Conservation (phyloP, 2,888 invertebrate genomes). For the Dicycla oo region DNA sequence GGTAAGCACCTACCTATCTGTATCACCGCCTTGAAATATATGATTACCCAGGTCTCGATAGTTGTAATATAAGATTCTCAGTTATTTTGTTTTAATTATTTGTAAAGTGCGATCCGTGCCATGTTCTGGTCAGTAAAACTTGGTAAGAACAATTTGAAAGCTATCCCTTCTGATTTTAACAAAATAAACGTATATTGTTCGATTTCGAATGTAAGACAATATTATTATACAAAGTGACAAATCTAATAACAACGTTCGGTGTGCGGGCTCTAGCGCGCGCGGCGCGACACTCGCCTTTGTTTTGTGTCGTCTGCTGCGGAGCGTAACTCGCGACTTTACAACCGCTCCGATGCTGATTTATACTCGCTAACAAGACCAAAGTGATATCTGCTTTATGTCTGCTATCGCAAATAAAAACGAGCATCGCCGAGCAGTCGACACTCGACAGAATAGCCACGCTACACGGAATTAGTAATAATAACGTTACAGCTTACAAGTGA, state of each 20-base stretch:
- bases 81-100: too few relatives aligned
- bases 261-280: neutral
- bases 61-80: neutral
- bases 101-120: too few relatives aligned
- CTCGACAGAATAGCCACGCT: conserved; percentile 26
- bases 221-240: conserved; percentile 45
- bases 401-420: conserved; percentile 63
- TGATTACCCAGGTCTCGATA: neutral
- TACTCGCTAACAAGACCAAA: conserved; percentile 60
- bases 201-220: conserved; percentile 36
- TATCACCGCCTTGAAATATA: too few relatives aligned
- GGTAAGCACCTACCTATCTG: too few relatives aligned
- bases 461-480: conserved; percentile 58
- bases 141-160: neutral
- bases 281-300: conserved; percentile 15
- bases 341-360: conserved; percentile 67
- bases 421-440: conserved; percentile 28
- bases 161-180: neutral
- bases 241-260: conserved; percentile 22
- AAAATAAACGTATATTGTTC: neutral
- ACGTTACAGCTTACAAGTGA: too few relatives aligned
- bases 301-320: conserved; percentile 18
- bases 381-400: conserved; percentile 65
- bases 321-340: conserved; percentile 39
- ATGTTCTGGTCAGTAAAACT: neutral